Evolutionary conservation across 2,113 vertebrate genomes (phyloP).

Genomic region (Taurulus bubalis): DNA sequence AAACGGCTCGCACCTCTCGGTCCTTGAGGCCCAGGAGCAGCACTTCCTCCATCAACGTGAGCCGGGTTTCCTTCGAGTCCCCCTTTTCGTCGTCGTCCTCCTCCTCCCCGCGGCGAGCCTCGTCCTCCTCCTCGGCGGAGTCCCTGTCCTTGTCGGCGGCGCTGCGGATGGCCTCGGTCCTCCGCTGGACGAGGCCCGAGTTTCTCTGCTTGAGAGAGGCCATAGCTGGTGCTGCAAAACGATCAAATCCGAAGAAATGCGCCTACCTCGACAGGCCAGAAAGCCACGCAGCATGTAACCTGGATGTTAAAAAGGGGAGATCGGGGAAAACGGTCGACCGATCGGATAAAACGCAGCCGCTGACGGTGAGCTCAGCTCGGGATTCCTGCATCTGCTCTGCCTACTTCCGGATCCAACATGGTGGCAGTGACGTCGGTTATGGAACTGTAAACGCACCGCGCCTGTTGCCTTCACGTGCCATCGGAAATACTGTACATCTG

Average conservation of each 20-base stretch:
- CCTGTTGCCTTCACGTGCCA: slow-evolving; percentile 30
- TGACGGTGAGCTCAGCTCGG: slow-evolving; percentile 50
- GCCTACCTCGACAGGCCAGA: slow-evolving; percentile 35
- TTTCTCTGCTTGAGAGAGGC: slow-evolving; percentile 91
- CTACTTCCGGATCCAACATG: slow-evolving; percentile 89
- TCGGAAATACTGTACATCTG: background rate
- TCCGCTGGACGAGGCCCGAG: slow-evolving; percentile 96
- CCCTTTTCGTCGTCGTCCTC: slow-evolving; percentile 93
- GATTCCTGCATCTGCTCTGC: slow-evolving; percentile 62
- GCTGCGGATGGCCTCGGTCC: slow-evolving; percentile 93
- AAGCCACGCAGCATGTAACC: slow-evolving; percentile 61
- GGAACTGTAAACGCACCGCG: slow-evolving; percentile 28
- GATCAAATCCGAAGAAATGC: slow-evolving; percentile 38
- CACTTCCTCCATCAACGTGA: slow-evolving; percentile 98
- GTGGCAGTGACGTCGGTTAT: slow-evolving; percentile 86
- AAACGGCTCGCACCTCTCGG: slow-evolving; percentile 88
- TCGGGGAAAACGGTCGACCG: slow-evolving; percentile 8
- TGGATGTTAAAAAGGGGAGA: slow-evolving; percentile 8
- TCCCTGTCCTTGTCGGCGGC: slow-evolving; percentile 88
- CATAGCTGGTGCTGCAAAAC: slow-evolving; percentile 81
- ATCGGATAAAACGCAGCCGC: slow-evolving; percentile 34
- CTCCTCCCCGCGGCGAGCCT: slow-evolving; percentile 78
- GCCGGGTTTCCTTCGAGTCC: slow-evolving; percentile 95
- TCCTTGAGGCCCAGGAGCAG: slow-evolving; percentile 97
- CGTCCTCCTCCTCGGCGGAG: slow-evolving; percentile 86